phyloP scores from a whole-genome alignment of 2,113 vertebrate species.

The Coptodon bakossiorum region DNA sequence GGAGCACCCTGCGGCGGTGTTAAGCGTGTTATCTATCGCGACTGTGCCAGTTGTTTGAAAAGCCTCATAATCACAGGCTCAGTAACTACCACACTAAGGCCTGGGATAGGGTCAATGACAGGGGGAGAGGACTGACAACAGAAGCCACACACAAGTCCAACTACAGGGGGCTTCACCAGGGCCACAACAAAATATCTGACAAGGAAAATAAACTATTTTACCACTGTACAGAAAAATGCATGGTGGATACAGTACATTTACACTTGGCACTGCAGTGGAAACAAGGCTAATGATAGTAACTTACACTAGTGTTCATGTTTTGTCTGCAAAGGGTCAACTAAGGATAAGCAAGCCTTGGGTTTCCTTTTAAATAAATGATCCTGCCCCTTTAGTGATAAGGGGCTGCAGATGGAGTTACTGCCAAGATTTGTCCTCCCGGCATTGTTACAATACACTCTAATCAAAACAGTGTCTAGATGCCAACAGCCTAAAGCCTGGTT shows the following conservation, averaged over 20 bases:
- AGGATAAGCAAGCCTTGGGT: conserved; percentile 12
- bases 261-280: background rate
- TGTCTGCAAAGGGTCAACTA: conserved; percentile 15
- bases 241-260: background rate
- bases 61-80: conserved; percentile 49
- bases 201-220: background rate
- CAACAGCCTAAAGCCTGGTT: conserved; percentile 39
- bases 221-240: background rate
- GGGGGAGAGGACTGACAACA: background rate
- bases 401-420: conserved; percentile 17
- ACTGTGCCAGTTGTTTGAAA: conserved; percentile 39
- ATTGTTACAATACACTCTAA: conserved; percentile 37
- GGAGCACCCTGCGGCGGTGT: conserved; percentile 37
- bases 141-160: background rate
- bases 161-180: background rate
- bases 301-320: background rate
- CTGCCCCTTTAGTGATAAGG: conserved; percentile 9
- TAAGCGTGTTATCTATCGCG: conserved; percentile 45
- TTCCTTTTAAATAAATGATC: conserved; percentile 35
- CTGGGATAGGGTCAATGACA: conserved; percentile 24
- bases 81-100: conserved; percentile 17
- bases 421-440: conserved; percentile 19
- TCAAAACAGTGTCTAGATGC: conserved; percentile 44
- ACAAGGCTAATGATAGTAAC: background rate
- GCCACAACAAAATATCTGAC: background rate